These are phyloP conservation scores for Tenodera sinensis DNA, from an alignment of 2,888 invertebrate species.

Conservation along the genomic window DNA sequence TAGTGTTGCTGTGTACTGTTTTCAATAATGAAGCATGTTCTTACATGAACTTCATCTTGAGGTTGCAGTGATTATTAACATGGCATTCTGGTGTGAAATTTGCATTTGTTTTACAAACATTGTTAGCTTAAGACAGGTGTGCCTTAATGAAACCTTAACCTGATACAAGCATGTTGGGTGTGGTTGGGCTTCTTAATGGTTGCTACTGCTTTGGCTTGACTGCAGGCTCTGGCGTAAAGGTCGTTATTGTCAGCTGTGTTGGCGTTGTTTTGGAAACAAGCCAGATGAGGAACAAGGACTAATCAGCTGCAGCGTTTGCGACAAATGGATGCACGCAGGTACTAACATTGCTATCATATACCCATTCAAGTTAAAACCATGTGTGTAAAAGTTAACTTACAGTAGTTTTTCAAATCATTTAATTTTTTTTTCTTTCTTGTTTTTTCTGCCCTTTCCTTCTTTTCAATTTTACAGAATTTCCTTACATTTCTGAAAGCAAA, in stretches of 20 bases:
- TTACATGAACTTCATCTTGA: background rate
- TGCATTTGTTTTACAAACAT: background rate
- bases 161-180: slow-evolving; percentile 3
- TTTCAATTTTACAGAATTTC: background rate
- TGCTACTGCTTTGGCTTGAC: background rate
- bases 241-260: slow-evolving; percentile 68
- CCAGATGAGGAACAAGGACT: slow-evolving; percentile 58
- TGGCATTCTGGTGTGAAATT: background rate
- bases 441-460: background rate
- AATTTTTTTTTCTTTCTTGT: background rate
- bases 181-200: slow-evolving; percentile 1
- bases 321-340: slow-evolving; percentile 53
- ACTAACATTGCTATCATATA: slow-evolving; percentile 39
- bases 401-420: background rate
- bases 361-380: background rate
- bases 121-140: background rate
- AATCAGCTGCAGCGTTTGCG: slow-evolving; percentile 50
- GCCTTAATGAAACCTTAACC: background rate
- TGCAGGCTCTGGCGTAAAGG: slow-evolving; percentile 64
- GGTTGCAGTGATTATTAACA: background rate
- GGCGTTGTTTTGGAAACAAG: slow-evolving; percentile 60
- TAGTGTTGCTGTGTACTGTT: background rate
- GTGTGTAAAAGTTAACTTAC: background rate
- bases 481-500: background rate
- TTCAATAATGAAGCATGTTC: background rate